A percentile compares a stretch with the other conserved stretches of the same genome.
Evolutionary conservation across 2,888 invertebrate species (phyloP).

Genomic region (Cosmorhoe ocellata): DNA sequence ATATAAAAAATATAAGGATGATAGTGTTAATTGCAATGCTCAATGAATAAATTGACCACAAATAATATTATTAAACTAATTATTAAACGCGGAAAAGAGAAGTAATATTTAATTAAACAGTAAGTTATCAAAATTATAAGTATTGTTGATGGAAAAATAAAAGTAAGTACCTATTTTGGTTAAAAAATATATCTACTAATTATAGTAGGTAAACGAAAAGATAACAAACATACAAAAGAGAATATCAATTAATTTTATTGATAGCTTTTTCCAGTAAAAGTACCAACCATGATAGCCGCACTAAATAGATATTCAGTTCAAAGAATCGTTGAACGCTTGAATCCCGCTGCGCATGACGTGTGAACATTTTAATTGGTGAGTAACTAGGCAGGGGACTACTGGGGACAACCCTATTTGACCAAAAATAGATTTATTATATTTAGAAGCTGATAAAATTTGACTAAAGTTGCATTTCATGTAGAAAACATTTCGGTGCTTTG

Average conservation of each 20-base stretch:
- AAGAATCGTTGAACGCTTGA: constrained; percentile 36
- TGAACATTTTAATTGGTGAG: constrained; percentile 77
- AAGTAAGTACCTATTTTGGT: too few relatives aligned
- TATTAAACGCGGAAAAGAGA: too few relatives aligned
- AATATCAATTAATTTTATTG: constrained; percentile 41
- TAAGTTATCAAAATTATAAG: too few relatives aligned
- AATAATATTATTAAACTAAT: too few relatives aligned
- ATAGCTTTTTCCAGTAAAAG: constrained; percentile 41
- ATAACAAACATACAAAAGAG: constrained; percentile 37
- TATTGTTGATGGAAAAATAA: too few relatives aligned
- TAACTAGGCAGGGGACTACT: constrained; percentile 35
- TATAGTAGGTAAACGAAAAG: constrained; percentile 5
- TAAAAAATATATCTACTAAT: too few relatives aligned
- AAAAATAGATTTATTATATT: constrained; percentile 9
- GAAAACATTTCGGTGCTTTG: too few relatives aligned
- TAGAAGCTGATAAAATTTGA: neutral
- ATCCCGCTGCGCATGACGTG: constrained; percentile 73
- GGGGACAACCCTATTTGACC: constrained; percentile 56
- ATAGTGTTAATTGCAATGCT: neutral
- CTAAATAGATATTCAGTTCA: constrained; percentile 45
- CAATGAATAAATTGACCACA: neutral
- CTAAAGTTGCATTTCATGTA: neutral
- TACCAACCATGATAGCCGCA: constrained; percentile 33
- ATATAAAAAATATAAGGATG: too few relatives aligned
- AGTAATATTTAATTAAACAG: too few relatives aligned